Evolutionary conservation across 2,888 invertebrate species (phyloP).

Genomic region (Arrhopalites spinosus): DNA sequence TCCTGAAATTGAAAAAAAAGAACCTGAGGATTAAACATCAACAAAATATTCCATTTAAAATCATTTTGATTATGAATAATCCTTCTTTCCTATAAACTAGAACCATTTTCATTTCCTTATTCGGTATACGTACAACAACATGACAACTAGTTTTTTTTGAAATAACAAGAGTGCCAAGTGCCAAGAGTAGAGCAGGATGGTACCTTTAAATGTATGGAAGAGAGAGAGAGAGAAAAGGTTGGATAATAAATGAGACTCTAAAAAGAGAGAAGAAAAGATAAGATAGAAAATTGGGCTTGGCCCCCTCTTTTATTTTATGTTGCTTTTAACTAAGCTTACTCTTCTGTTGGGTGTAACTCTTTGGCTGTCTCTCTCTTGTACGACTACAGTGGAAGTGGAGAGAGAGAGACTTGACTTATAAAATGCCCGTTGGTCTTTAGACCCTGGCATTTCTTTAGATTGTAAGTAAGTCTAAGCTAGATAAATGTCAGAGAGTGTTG

Average conservation of each 20-base stretch:
- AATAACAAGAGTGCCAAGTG: neutral
- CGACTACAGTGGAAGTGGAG: neutral
- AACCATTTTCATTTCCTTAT: constrained; percentile 1
- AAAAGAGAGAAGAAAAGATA: neutral
- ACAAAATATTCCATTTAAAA: neutral
- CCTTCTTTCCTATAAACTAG: too few species aligned
- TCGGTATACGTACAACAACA: neutral
- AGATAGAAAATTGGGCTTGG: constrained; percentile 4
- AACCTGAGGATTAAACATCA: constrained; percentile 7
- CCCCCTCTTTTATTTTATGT: neutral
- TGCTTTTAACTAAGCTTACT: neutral
- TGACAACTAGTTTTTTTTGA: neutral
- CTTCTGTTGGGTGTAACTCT: neutral
- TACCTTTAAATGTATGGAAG: too few species aligned
- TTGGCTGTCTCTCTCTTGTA: neutral
- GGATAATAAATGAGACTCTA: neutral
- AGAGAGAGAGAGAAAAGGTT: too few species aligned
- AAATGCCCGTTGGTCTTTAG: neutral
- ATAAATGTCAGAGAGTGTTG: neutral
- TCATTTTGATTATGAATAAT: neutral
- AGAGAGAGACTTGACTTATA: too few species aligned
- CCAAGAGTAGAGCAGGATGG: neutral
- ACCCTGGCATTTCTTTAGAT: neutral
- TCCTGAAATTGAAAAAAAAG: neutral
- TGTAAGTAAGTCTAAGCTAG: neutral